A percentile compares a stretch with the other conserved stretches of the same genome.
Evolutionary conservation across 2,113 vertebrate genomes (phyloP).

Genomic region (Chaenocephalus aceratus): DNA sequence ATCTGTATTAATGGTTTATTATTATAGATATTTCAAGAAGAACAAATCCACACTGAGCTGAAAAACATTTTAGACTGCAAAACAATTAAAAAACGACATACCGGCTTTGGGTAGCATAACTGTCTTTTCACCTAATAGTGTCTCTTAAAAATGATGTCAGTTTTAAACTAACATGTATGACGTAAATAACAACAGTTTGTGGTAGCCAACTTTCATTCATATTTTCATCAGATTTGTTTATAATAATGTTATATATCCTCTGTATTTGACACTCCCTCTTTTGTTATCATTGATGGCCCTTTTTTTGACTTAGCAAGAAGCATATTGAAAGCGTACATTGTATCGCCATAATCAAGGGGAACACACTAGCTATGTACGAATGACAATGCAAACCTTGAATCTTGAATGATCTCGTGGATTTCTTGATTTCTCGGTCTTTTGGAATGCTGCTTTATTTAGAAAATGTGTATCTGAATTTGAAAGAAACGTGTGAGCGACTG

Average conservation of each 20-base stretch:
- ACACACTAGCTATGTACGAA: no score
- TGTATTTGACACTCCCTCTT: neutral
- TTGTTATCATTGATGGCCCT: neutral
- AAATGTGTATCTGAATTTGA: constrained; percentile 1
- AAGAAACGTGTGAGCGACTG: neutral
- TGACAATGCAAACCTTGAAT: no score
- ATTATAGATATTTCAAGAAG: neutral
- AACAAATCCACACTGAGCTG: neutral
- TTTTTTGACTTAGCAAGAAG: neutral
- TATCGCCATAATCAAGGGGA: neutral
- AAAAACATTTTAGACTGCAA: neutral
- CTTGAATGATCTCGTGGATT: no score
- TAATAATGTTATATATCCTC: neutral
- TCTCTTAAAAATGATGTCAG: no score
- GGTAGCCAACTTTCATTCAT: no score
- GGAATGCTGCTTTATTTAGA: neutral
- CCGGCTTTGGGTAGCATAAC: no score
- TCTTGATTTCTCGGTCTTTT: no score
- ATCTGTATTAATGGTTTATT: neutral
- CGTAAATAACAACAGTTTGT: no score
- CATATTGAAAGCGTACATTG: neutral
- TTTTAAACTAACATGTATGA: no score
- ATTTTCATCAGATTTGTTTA: neutral
- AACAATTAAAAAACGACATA: no score
- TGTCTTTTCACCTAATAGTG: no score